Evolutionary conservation across 2,113 vertebrate genomes (phyloP), one percentile per base, ranked within the genome.

Genomic region (Indri indri): DNA sequence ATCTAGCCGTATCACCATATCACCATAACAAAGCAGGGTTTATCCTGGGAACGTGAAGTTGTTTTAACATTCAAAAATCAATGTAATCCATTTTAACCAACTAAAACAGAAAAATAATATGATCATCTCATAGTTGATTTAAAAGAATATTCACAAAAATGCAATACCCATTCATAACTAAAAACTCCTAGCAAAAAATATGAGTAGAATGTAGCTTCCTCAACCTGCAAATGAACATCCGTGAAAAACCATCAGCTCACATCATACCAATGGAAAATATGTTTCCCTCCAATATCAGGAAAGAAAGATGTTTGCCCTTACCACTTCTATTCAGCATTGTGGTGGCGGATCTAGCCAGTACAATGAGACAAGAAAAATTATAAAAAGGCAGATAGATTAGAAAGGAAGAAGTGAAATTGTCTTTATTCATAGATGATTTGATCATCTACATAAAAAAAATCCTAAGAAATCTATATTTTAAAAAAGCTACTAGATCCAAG

Each of bases 61-160:
- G 57, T 65, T 82, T 82, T 34, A 94, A 54, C 10, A n/a, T 82
- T 94, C 13, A 80, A 85, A 93, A 80, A 30, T 71, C 65, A 95
- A 30, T 37, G 30, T 71, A 95, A 88, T 57, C 47, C 42, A 37
- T 42, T 23, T 86, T 91, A 85, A 85, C 9, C 59, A 52, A 84
- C 34, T 34, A 73, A 81, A 91, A 66, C 13, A 94, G 68, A 42
- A 95, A 95, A 83, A 54, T 20, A 42, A 23, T 47, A 90, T 45
- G 22, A 50, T 74, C 8, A 66, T 73, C 23, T 91, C 83, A 94
- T 52, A 52, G 52, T 61, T 94, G 14, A 88, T 93, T 82, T 77
- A 86, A 73, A 84, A 47, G 45, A 23, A 25, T 10, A 59, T 42
- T 88, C 37, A 9, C 18, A 73, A 50, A 77, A 88, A 57, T 54